Evolutionary conservation across 2,888 invertebrate species (phyloP), one percentile per base, ranked within the genome.

Genomic region (Clusia tigrina): DNA sequence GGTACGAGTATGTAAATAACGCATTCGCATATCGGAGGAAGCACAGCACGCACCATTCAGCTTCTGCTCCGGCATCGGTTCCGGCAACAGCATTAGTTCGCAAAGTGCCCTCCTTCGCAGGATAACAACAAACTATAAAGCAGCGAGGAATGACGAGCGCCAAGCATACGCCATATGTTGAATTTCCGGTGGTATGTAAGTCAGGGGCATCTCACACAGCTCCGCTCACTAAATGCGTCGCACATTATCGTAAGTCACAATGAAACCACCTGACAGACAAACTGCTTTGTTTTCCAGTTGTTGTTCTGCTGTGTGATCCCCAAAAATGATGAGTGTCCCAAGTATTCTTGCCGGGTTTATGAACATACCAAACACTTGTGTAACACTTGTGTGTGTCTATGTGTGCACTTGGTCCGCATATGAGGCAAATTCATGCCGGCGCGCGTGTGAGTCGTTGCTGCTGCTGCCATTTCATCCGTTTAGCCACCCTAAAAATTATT

Each of bases 11-110:
- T 32, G 32, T 62, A 52, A 61, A 57, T 46, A n/a, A n/a, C 57
- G 62, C 57, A 57, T 37, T 53, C 62, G 22, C 22, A 60, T 32
- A 37, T 60, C 48, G 48, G 32, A 60, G 46, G 23, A 24, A 20
- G 25, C 23, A 26, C 38, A 17, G 25, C 38, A 25, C 46, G 15
- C 48, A 24, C 18, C 42, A 1, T n/a, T 12, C 52, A 46, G 26
- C 6, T 53, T n/a, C n/a, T n/a, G n/a, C n/a, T n/a, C n/a, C n/a
- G n/a, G 42, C 53, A 46, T 54, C 54, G 46, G n/a, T n/a, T n/a
- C n/a, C n/a, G n/a, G n/a, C 46, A 25, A 25, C 12, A 38, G 54
- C 60, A 54, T 60, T 60, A 54, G 58, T 51, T 51, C 22, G 20
- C 20, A 2, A 48, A 48, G 48, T 48, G 48, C 22, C 5, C 15